Conservation (phyloP, 1,140 invertebrate species). For the Hycleus phaleratus region DNA sequence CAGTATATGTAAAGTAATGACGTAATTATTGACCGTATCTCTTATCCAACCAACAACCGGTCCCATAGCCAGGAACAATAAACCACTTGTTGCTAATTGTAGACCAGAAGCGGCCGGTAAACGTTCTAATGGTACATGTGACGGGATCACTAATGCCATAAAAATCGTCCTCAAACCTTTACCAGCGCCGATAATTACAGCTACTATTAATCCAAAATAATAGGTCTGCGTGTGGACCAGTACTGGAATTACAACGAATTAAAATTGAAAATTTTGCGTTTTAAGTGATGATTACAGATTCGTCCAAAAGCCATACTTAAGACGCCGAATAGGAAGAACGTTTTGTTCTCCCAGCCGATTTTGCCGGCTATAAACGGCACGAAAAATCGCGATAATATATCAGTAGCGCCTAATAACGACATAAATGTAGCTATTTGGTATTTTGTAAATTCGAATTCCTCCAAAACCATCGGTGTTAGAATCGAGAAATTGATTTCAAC, state of each 20-base stretch:
- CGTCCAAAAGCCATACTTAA: conserved; percentile 54
- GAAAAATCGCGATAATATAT: conserved; percentile 51
- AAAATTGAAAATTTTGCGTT: not conserved
- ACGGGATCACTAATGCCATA: conserved; percentile 57
- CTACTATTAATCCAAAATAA: conserved; percentile 35
- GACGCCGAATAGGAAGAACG: conserved; percentile 60
- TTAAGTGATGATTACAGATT: conserved; percentile 48
- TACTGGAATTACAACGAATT: conserved; percentile 21
- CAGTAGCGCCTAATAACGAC: conserved; percentile 49
- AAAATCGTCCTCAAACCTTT: conserved; percentile 59
- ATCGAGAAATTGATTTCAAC: conserved; percentile 62
- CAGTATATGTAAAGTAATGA: conserved; percentile 52
- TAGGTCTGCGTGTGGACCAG: conserved; percentile 31
- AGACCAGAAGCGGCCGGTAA: conserved; percentile 55
- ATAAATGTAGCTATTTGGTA: conserved; percentile 51
- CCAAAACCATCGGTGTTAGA: conserved; percentile 56
- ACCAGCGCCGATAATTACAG: conserved; percentile 52
- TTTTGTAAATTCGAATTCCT: conserved; percentile 49
- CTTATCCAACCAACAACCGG: conserved; percentile 54
- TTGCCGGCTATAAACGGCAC: conserved; percentile 56
- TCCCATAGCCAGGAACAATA: conserved; percentile 49
- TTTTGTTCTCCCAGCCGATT: conserved; percentile 55
- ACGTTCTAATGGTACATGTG: conserved; percentile 53
- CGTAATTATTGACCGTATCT: conserved; percentile 47
- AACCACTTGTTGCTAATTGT: conserved; percentile 51